Conservation (phyloP, 1,140 invertebrate species). For the Drosophila tropicalis region DNA sequence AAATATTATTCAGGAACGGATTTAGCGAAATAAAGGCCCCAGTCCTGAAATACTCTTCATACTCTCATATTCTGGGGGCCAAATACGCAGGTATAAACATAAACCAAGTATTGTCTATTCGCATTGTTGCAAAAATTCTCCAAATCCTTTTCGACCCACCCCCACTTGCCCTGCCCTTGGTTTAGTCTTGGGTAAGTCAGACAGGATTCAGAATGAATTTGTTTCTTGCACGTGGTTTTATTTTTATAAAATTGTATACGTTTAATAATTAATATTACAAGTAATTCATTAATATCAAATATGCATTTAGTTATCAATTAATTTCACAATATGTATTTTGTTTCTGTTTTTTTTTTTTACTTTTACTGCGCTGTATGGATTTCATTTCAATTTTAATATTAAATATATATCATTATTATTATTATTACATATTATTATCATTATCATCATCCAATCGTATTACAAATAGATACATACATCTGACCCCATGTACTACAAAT, state of each 20-base stretch:
- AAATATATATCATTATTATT: slow-evolving; percentile 41
- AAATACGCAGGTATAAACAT: too few relatives aligned
- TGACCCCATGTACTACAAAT: slow-evolving; percentile 31
- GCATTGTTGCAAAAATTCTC: too few relatives aligned
- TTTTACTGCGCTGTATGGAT: slow-evolving; percentile 60
- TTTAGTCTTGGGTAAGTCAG: too few relatives aligned
- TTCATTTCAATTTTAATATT: slow-evolving; percentile 41
- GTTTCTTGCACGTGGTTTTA: slow-evolving; percentile 74
- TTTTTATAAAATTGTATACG: slow-evolving; percentile 81
- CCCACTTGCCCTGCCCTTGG: too few relatives aligned
- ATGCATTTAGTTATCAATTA: slow-evolving; percentile 79
- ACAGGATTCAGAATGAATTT: neutral
- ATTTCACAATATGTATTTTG: slow-evolving; percentile 73
- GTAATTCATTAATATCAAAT: slow-evolving; percentile 80
- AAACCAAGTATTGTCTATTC: too few relatives aligned
- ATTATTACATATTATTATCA: slow-evolving; percentile 28
- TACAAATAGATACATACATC: slow-evolving; percentile 12
- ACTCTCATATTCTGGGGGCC: too few relatives aligned
- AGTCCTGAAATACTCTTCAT: too few relatives aligned
- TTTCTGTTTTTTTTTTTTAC: neutral
- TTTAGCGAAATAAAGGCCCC: too few relatives aligned
- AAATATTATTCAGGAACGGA: too few relatives aligned
- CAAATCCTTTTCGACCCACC: too few relatives aligned
- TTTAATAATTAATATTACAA: slow-evolving; percentile 81
- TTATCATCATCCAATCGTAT: slow-evolving; percentile 31